phyloP scores from a whole-genome alignment of 2,113 vertebrate species.

The Zootoca vivipara region DNA sequence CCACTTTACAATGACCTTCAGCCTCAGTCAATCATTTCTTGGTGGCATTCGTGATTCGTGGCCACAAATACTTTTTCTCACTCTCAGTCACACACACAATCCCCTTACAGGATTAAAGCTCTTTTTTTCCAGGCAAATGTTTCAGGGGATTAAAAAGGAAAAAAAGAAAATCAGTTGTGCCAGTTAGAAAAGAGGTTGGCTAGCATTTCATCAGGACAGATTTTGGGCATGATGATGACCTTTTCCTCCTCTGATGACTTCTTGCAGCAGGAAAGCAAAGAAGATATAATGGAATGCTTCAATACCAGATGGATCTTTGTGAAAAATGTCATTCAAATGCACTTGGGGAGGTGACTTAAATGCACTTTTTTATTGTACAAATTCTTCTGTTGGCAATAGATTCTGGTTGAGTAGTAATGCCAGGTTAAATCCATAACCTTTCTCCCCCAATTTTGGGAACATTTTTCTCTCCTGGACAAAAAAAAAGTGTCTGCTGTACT shows the following conservation, averaged over 20 bases:
- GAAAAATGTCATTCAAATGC: conserved; percentile 36
- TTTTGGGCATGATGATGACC: neutral
- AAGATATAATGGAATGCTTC: conserved; percentile 39
- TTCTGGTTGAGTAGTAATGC: neutral
- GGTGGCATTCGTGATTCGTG: neutral
- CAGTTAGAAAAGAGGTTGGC: conserved; percentile 13
- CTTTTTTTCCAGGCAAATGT: neutral
- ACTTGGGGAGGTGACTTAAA: neutral
- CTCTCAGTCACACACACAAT: rapidly evolving
- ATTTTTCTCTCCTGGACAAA: conserved; percentile 10
- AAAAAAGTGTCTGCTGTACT: neutral
- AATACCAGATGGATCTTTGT: conserved; percentile 38
- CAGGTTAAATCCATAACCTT: neutral
- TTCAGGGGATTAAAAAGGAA: neutral
- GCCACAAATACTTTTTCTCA: conserved; percentile 16
- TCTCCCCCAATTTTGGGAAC: neutral
- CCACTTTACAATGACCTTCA: neutral
- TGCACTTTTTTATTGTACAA: neutral
- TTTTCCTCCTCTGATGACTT: conserved; percentile 32
- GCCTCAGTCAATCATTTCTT: conserved; percentile 29
- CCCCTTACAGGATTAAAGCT: neutral
- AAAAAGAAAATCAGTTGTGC: neutral
- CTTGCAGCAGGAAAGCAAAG: conserved; percentile 49
- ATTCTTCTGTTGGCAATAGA: neutral
- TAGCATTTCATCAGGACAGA: neutral